These are phyloP conservation scores for Syrphus vitripennis DNA, from an alignment of 2,888 invertebrate species.

Conservation along the genomic window DNA sequence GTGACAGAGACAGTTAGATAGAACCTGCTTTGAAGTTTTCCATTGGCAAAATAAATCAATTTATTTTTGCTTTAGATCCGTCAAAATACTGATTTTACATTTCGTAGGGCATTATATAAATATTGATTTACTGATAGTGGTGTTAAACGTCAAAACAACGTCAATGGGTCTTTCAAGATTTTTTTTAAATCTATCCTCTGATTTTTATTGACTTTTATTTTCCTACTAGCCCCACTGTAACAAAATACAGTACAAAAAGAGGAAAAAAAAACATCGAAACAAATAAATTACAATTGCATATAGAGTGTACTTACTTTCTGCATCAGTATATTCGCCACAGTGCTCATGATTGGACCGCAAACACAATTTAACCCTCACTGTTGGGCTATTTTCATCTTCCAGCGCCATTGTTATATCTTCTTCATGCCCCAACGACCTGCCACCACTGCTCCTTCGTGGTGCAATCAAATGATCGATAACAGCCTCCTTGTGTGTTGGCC, in stretches of 20 bases:
- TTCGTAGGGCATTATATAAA: too few relatives aligned
- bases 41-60: too few relatives aligned
- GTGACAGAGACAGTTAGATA: too few relatives aligned
- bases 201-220: too few relatives aligned
- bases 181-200: too few relatives aligned
- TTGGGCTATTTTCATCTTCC: constrained; percentile 83
- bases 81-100: too few relatives aligned
- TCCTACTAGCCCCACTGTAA: background rate
- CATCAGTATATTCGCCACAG: constrained; percentile 92
- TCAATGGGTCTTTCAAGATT: too few relatives aligned
- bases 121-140: too few relatives aligned
- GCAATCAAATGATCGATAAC: constrained; percentile 85
- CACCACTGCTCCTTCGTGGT: constrained; percentile 81
- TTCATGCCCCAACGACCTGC: constrained; percentile 83
- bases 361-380: constrained; percentile 91
- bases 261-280: background rate
- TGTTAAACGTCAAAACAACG: too few relatives aligned
- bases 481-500: constrained; percentile 87
- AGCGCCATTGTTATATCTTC: constrained; percentile 84
- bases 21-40: too few relatives aligned
- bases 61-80: too few relatives aligned
- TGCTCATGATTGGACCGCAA: constrained; percentile 90
- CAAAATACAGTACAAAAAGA: constrained; percentile 51
- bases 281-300: background rate
- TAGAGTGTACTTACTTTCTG: constrained; percentile 87